phyloP scores from a whole-genome alignment of 2,888 invertebrate species.

The Scaeva pyrastri region DNA sequence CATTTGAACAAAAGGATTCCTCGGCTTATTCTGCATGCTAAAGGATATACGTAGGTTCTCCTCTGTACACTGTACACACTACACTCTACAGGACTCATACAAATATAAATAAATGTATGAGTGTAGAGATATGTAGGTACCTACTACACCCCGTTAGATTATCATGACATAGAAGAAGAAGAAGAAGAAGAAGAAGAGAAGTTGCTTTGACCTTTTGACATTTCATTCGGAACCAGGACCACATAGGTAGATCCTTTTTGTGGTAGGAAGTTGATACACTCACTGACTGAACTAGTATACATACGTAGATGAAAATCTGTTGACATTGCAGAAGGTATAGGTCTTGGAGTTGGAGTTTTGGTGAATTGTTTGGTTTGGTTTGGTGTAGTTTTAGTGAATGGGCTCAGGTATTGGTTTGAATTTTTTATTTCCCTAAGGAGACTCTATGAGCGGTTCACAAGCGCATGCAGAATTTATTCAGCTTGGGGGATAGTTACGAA shows the following conservation, averaged over 20 bases:
- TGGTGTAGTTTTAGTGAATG: not conserved
- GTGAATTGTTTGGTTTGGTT: not conserved
- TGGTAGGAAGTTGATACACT: constrained; percentile 18
- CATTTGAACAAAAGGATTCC: constrained; percentile 34
- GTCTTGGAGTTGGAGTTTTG: not conserved
- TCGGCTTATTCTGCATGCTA: constrained; percentile 1
- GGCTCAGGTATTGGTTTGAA: not conserved
- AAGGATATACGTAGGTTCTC: not conserved
- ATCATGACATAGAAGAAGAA: not conserved
- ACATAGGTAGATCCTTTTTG: constrained; percentile 21
- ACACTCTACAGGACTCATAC: too few relatives aligned
- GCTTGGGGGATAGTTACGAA: not conserved
- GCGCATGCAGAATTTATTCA: not conserved
- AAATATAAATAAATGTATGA: too few relatives aligned
- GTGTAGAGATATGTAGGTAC: too few relatives aligned
- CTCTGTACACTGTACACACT: too few relatives aligned
- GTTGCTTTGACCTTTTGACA: constrained; percentile 17
- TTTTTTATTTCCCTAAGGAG: constrained; percentile 1
- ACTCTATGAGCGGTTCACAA: not conserved
- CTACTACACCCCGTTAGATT: not conserved
- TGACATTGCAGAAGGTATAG: constrained; percentile 10
- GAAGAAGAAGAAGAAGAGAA: not conserved
- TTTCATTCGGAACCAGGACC: not conserved
- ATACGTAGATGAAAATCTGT: constrained; percentile 32
- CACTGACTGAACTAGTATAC: too few relatives aligned